Base-by-base conservation (phyloP, 2,888 invertebrate genomes). In the Spisula subtruncata region DNA sequence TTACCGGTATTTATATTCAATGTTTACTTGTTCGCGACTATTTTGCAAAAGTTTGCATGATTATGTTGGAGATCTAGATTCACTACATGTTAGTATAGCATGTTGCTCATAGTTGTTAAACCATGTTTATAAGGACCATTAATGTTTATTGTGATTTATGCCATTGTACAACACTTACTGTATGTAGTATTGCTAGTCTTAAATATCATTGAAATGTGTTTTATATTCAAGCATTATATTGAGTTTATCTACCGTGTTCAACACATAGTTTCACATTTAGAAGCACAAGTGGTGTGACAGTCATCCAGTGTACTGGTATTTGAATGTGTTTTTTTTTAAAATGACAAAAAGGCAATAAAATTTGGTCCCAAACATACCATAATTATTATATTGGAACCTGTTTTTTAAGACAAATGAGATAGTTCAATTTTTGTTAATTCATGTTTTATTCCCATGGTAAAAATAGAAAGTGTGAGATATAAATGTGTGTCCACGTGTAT, bases 161-260 rank as follows among this genome's bases (percentile, higher is more conserved):
- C 25, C 10, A 66, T 25, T n/a, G 6, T 66, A 20, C n/a, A 8
- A n/a, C 10, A 66, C 60, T 66, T 66, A 66, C n/a, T 66, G 60
- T 66, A 66, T 66, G 60, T 66, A 66, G 60, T 25, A 25, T 66
- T 25, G 60, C 25, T 66, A 66, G 60, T 66, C 60, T n/a, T 66
- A n/a, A 66, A 66, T 66, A 66, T 66, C n/a, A n/a, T 25, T 25
- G n/a, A n/a, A n/a, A 66, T 66, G 60, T 66, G 60, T 66, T 25
- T 12, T 66, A 66, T 66, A 66, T 66, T 66, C 60, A 66, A 25
- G 60, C 25, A 25, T 66, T 66, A 66, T 66, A 25, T 66, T 25
- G 20, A 66, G 60, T 66, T 60, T 60, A n/a, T n/a, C 60, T 20
- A 60, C n/a, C n/a, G 18, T 60, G 60, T 60, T n/a, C 60, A 51